Base-by-base conservation (phyloP, 35 echinoderm and acorn worm genomes). In the Apostichopus parvimensis region DNA sequence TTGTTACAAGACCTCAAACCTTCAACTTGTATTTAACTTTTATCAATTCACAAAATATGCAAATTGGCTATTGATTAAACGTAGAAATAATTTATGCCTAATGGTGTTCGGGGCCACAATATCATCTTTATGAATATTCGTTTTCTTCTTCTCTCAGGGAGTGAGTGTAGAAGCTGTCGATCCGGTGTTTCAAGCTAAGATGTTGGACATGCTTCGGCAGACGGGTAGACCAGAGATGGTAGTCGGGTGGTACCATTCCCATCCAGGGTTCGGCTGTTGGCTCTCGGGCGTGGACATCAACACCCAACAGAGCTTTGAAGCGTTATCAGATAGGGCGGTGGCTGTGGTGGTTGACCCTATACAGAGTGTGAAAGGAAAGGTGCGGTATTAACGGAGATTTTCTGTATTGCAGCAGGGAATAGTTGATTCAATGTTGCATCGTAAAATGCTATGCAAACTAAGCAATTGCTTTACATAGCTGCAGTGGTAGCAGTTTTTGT, bases 231-330 rank as follows among this genome's bases (percentile, higher is more conserved):
- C 96, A 66, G 96, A 98, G 81, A 98, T 98, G 96, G 96, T 98
- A 15, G 96, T 98, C 0, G 96, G 96, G 10, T 98, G 96, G 96
- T 98, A 98, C 77, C 96, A 98, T 86, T 98, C 96, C 8, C 94
- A 98, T 92, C 96, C 96, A 28, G 96, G 96, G 10, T 98, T 98
- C 60, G 96, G 96, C 9, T 98, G 96, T 79, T 95, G 94, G 96
- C 92, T 98, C n/a, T 98, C 96, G 14, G 96, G 96, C 1, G 96
- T 98, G 4, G 96, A 98, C 91, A 98, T 98, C 87, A 98, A 98
- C 91, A 98, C 96, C 70, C 96, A 98, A 73, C 96, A 98, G 91
- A 98, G 96, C 64, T 98, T 98, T 93, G 96, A 98, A 87, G 96
- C 96, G 4, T 71, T 98, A 8, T 98, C 96, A 88, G 96, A 98